These are phyloP conservation scores for Solea solea DNA, from an alignment of 2,113 vertebrate genomes.

Conservation along the genomic window DNA sequence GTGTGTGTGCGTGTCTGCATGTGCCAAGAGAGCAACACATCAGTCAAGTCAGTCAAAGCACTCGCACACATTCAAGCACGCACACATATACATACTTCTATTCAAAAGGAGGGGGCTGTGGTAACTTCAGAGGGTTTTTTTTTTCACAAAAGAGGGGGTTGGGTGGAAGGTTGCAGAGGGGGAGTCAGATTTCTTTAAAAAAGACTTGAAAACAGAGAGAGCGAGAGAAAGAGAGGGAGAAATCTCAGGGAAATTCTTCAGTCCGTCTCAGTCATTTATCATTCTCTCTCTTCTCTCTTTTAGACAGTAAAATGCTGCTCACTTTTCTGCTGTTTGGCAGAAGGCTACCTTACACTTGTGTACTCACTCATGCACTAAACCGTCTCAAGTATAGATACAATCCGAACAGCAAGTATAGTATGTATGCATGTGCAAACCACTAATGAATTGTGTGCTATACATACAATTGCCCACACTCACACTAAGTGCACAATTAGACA, in stretches of 20 bases:
- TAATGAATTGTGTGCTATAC: too few relatives aligned
- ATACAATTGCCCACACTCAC: too few relatives aligned
- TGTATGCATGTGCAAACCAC: too few relatives aligned
- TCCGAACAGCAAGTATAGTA: too few relatives aligned
- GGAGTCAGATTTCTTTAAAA: conserved; percentile 67
- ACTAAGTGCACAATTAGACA: too few relatives aligned
- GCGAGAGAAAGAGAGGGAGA: not conserved
- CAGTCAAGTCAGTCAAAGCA: conserved; percentile 30
- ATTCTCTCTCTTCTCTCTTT: conserved; percentile 41
- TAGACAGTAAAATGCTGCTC: conserved; percentile 30
- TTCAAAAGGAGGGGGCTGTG: conserved; percentile 39
- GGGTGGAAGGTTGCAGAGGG: conserved; percentile 41
- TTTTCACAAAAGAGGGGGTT: conserved; percentile 35
- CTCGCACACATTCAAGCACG: conserved; percentile 5
- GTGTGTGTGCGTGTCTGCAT: conserved; percentile 8
- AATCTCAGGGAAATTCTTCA: conserved; percentile 40
- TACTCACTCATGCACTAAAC: too few relatives aligned
- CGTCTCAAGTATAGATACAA: too few relatives aligned
- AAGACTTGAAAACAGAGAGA: conserved; percentile 33
- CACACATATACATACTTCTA: conserved; percentile 22
- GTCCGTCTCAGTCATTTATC: conserved; percentile 25
- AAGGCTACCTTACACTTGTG: too few relatives aligned
- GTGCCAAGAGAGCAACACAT: conserved; percentile 42
- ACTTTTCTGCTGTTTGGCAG: not conserved
- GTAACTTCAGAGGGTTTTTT: conserved; percentile 60